Evolutionary conservation across 2,888 invertebrate species (phyloP).

Genomic region (Onchidella celtica): DNA sequence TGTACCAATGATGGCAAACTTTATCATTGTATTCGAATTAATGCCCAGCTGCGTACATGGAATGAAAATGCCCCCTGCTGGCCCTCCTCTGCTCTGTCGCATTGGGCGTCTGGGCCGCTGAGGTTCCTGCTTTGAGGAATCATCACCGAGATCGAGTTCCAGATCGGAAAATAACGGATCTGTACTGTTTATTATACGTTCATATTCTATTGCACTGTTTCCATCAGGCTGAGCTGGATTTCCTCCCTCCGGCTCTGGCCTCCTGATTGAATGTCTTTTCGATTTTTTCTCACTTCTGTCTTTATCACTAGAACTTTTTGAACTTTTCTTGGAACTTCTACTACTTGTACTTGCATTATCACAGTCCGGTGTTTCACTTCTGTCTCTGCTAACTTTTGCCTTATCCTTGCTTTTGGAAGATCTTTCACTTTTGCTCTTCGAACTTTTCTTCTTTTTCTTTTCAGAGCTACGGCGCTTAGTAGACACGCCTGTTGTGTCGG

Average conservation of each 20-base stretch:
- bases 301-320: conserved; percentile 35
- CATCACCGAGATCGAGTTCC: conserved; percentile 62
- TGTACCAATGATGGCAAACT: conserved; percentile 97
- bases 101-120: conserved; percentile 40
- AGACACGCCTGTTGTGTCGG: conserved; percentile 47
- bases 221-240: conserved; percentile 53
- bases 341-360: conserved; percentile 6
- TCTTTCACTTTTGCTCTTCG: conserved; percentile 47
- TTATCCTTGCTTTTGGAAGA: conserved; percentile 44
- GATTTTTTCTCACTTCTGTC: conserved; percentile 56
- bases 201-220: conserved; percentile 66
- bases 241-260: conserved; percentile 77
- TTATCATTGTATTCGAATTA: conserved; percentile 98
- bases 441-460: conserved; percentile 62
- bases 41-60: conserved; percentile 66
- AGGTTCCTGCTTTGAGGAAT: conserved; percentile 30
- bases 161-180: conserved; percentile 76
- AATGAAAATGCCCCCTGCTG: conserved; percentile 58
- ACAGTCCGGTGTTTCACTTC: conserved; percentile 26
- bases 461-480: conserved; percentile 50
- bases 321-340: conserved; percentile 48
- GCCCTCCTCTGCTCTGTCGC: conserved; percentile 42
- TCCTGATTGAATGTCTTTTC: conserved; percentile 55
- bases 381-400: conserved; percentile 22
- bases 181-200: conserved; percentile 72